Evolutionary conservation across 2,888 invertebrate species (phyloP), one percentile per base, ranked within the genome.

Genomic region (Dryococelus australis): DNA sequence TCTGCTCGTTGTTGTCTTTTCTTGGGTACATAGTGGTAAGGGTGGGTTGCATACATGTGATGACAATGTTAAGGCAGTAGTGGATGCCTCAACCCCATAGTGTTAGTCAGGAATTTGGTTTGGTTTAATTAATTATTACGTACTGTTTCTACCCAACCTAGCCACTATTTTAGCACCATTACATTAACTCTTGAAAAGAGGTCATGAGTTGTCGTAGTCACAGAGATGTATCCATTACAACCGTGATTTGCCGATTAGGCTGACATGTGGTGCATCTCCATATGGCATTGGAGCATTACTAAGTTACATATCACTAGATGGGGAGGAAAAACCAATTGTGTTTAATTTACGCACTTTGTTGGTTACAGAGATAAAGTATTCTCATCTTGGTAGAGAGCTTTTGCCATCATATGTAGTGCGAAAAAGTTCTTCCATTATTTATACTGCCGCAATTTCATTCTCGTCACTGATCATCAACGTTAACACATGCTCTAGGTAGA

Each of bases 101-200:
- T 24, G 26, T 51, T 6, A 85, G 65, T 35, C 86, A 86, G 43
- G 83, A 28, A 51, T 13, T 26, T 86, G 80, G 43, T 47, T 87
- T n/a, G 87, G 87, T 5, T 28, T 87, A 26, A 65, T 87, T 9
- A 84, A 87, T 5, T 87, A 87, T 53, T 87, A 86, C 43, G 80
- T 53, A 13, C 20, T 51, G 26, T 87, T 87, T 83, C 26, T 87
- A n/a, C 87, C 86, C 24, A 65, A 86, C 85, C 78, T 87, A 65
- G 47, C 86, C 24, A 80, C 83, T 20, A 80, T 51, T 6, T 35
- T 83, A 0, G 51, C 81, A 35, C 86, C 83, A 2, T 81, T 87
- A n/a, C 65, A 65, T 65, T 8, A n/a, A n/a, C 35, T 85, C 9
- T 16, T 87, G 78, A 53, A 28, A 35, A 87, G 51, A 20, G 79